phyloP scores from a whole-genome alignment of 2,888 invertebrate species.

The Idaea biselata region DNA sequence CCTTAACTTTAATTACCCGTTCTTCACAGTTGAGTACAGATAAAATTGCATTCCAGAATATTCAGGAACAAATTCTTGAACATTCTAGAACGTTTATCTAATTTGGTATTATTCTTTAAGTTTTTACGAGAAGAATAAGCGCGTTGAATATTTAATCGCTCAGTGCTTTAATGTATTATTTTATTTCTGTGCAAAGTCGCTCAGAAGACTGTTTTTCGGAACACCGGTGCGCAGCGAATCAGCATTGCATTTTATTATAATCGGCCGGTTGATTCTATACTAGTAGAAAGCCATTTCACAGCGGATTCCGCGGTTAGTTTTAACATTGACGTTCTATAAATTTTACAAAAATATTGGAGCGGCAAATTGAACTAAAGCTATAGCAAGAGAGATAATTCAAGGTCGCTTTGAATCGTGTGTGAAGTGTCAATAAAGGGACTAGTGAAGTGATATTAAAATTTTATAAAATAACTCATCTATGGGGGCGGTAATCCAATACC shows the following conservation, averaged over 20 bases:
- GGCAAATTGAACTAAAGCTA: no score
- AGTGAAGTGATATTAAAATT: no score
- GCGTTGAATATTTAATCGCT: background rate
- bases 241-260: background rate
- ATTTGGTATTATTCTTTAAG: background rate
- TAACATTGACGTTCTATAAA: no score
- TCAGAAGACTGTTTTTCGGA: background rate
- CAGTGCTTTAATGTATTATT: background rate
- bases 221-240: background rate
- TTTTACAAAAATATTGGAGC: no score
- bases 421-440: no score
- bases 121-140: background rate
- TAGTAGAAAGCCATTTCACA: no score
- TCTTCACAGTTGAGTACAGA: constrained; percentile 43
- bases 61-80: background rate
- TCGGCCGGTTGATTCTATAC: background rate
- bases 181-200: background rate
- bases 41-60: constrained; percentile 54
- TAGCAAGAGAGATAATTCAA: no score
- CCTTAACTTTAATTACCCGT: constrained; percentile 51
- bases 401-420: no score
- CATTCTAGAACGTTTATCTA: background rate
- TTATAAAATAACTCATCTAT: no score
- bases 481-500: no score
- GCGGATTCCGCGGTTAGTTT: no score